phyloP scores from a whole-genome alignment of 2,888 invertebrate genomes.

The Leucophora obtusa region DNA sequence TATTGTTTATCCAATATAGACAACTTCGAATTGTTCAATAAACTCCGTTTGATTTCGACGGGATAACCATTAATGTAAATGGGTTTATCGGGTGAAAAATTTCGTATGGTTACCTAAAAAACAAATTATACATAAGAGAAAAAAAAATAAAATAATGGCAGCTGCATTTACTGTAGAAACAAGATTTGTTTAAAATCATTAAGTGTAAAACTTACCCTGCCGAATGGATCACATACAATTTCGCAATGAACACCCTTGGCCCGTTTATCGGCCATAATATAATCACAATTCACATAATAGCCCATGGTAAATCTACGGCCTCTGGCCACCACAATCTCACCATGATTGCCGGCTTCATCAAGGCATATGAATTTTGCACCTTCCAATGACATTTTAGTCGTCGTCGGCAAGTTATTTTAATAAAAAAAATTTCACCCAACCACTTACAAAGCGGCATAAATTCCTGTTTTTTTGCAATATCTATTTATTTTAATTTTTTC shows the following conservation, averaged over 20 bases:
- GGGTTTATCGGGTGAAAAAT: constrained; percentile 70
- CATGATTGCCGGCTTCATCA: constrained; percentile 65
- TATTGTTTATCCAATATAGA: constrained; percentile 73
- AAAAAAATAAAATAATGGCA: constrained; percentile 7
- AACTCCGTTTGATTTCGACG: constrained; percentile 70
- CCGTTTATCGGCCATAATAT: constrained; percentile 69
- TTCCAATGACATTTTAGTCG: constrained; percentile 72
- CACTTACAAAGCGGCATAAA: constrained; percentile 26
- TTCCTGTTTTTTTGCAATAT: constrained; percentile 34
- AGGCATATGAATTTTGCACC: constrained; percentile 74
- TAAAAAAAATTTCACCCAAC: constrained; percentile 9
- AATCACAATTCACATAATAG: constrained; percentile 73
- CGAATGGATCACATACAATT: constrained; percentile 76
- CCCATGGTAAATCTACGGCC: constrained; percentile 75
- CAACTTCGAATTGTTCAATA: constrained; percentile 72
- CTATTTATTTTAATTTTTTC: constrained; percentile 24
- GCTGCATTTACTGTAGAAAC: background rate
- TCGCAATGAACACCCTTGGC: constrained; percentile 74
- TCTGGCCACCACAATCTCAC: constrained; percentile 67
- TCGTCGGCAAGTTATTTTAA: background rate
- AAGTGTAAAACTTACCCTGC: constrained; percentile 72
- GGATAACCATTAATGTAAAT: constrained; percentile 71
- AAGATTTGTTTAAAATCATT: background rate
- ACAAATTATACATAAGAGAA: constrained; percentile 2
- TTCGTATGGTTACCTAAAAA: constrained; percentile 73